Evolutionary conservation across 2,888 invertebrate species (phyloP), one percentile per base, ranked within the genome.

Genomic region (Mechanitis messenoides): DNA sequence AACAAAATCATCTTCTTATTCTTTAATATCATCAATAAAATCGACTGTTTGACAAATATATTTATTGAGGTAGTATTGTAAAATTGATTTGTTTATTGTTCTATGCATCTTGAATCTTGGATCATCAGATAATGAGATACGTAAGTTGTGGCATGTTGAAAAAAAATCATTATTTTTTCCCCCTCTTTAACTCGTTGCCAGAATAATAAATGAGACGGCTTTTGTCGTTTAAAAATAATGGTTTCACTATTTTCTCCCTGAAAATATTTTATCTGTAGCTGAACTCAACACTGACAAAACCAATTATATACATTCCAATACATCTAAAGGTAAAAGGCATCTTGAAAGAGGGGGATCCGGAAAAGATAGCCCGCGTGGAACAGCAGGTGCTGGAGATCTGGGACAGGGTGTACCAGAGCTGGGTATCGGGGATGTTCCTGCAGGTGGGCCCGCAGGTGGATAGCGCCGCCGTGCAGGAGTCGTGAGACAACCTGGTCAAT

Each of bases 391-490:
- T 98, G 47, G 97, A 97, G 81, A 91, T 98, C 28, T 98, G 97
- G 97, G 98, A 98, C 84, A 91, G 96, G 64, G 92, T 98, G 54
- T 98, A 98, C 84, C 96, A 97, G 83, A 95, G 96, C 64, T 97
- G 96, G 96, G 94, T 97, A 84, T 94, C 95, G 75, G 93, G 94
- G 0, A 92, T 92, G 69, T 84, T 92, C 71, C 69, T 82, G 5
- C 74, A 77, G 53, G 72, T 75, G 2, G 96, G 96, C 0, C 96
- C 96, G 0, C 92, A 93, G 62, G 95, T 96, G 1, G 94, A 95
- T 61, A 88, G 92, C 11, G 90, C 92, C 55, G 95, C 95, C 0
- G 92, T 96, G 3, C 92, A 93, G 69, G 92, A 92, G 72, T 93
- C 94, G 0, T 95, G 94, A 94, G 93, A 94, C 68, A 92, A 82